Evolutionary conservation across 2,888 invertebrate species (phyloP), one percentile per base, ranked within the genome.

Genomic region (Acleris laterana): DNA sequence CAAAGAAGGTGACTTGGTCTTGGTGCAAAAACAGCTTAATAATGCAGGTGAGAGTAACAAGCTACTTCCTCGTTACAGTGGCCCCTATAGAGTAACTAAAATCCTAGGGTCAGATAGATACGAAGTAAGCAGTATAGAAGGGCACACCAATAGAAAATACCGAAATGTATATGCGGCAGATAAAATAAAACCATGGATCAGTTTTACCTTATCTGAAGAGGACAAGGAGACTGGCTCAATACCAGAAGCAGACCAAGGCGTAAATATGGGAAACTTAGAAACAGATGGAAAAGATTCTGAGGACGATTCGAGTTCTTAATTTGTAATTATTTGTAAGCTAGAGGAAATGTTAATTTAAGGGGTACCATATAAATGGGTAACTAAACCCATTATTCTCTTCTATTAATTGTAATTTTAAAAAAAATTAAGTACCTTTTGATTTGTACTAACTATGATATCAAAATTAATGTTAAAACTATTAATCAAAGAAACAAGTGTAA

Each of bases 131-230:
- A 64, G 55, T 48, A 64, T 64, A 32, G 48, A 51, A 48, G 58
- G 63, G 2, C 53, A 58, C 16, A 52, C 63, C 7, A 58, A 63
- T 32, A 42, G 63, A 22, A 63, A 56, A 20, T 56, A 56, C 13
- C 55, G 16, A 16, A 56, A 56, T n/a, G 58, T 69, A 0, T 66
- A 69, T 57, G 53, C 62, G 1, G 65, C 63, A 1, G 65, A 69
- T 22, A 62, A 62, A 51, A 51, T 65, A 16, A 69, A 69, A 38
- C 62, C 32, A 9, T 69, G 68, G 69, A 52, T 69, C 13, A 50
- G 38, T 20, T 42, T 56, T 19, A 20, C 13, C 13, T 20, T 44
- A 19, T 13, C 42, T 2, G 42, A 44, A 9, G 50, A 22, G 3
- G 16, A 25, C 20, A 16, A 50, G 11, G 22, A 50, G 7, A 5